Conservation (phyloP, 2,797 vertebrate species). For the Anolis apletophallus region DNA sequence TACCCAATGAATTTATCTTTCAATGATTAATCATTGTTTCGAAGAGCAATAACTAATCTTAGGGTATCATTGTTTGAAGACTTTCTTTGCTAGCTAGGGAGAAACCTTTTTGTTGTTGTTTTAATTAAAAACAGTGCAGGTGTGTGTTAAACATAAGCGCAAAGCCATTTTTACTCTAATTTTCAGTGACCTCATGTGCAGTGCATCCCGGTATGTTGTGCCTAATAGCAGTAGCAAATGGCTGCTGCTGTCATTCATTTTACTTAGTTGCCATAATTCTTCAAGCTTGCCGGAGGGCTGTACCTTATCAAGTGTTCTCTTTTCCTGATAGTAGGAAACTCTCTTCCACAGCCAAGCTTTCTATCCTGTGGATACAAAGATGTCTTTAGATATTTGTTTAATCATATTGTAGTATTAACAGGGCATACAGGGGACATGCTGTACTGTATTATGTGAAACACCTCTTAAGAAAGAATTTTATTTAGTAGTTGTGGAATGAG, state of each 20-base stretch:
- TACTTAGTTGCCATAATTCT: background rate
- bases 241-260: background rate
- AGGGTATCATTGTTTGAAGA: background rate
- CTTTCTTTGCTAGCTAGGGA: background rate
- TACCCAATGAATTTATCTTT: background rate
- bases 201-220: background rate
- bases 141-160: background rate
- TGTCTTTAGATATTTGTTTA: slow-evolving; percentile 23
- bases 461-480: background rate
- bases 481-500: background rate
- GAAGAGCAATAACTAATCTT: background rate
- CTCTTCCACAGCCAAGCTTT: background rate
- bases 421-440: background rate
- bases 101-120: background rate
- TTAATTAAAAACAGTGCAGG: background rate
- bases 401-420: slow-evolving; percentile 14
- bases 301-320: background rate
- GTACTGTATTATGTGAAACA: background rate
- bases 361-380: background rate
- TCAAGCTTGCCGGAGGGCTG: background rate
- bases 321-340: background rate
- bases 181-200: background rate
- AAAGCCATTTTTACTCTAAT: background rate
- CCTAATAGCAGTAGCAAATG: background rate
- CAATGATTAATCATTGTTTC: background rate